These are phyloP conservation scores for Platorchestia sp. DNA, from an alignment of 1,140 invertebrate species.

Conservation along the genomic window DNA sequence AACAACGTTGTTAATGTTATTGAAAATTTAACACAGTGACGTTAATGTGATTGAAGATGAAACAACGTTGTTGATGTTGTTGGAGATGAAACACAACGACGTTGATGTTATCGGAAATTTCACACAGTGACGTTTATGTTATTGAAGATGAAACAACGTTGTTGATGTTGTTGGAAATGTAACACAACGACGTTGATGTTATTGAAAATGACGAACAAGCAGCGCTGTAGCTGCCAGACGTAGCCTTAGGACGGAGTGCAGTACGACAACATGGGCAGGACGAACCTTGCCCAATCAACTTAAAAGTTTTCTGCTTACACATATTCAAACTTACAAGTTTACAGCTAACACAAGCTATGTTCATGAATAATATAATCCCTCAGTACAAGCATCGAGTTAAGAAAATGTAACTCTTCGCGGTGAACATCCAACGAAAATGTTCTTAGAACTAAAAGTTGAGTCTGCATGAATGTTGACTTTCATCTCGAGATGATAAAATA, in stretches of 20 bases:
- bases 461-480: neutral
- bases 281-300: neutral
- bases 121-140: too few relatives aligned
- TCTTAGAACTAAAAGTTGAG: neutral
- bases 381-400: neutral
- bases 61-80: too few relatives aligned
- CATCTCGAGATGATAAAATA: too few relatives aligned
- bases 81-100: too few relatives aligned
- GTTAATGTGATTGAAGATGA: too few relatives aligned
- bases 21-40: too few relatives aligned
- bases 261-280: neutral
- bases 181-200: neutral
- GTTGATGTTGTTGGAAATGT: too few relatives aligned
- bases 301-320: neutral
- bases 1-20: too few relatives aligned
- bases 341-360: neutral
- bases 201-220: neutral
- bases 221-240: neutral
- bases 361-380: neutral
- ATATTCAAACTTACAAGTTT: neutral
- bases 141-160: too few relatives aligned
- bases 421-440: neutral
- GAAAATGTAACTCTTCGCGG: neutral
- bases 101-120: too few relatives aligned
- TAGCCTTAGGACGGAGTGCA: slow-evolving; percentile 27